These are phyloP conservation scores for Pseudolaguvia tuberculata DNA, from an alignment of 2,113 vertebrate species.

Conservation along the genomic window DNA sequence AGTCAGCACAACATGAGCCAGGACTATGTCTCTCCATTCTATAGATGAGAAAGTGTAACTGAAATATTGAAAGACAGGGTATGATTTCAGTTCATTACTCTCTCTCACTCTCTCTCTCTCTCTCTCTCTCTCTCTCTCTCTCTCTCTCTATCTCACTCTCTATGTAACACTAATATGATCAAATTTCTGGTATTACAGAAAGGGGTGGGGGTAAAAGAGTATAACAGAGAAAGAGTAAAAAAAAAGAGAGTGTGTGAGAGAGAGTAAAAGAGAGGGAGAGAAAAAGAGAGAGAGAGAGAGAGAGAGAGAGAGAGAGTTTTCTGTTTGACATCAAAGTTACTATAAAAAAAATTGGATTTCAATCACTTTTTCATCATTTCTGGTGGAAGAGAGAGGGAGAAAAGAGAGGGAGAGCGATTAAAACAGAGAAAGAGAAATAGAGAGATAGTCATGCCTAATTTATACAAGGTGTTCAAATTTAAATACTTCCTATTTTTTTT, in stretches of 20 bases:
- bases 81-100: no score
- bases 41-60: background rate
- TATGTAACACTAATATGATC: no score
- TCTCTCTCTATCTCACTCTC: no score
- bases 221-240: no score
- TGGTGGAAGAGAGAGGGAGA: background rate
- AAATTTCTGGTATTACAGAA: no score
- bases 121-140: no score
- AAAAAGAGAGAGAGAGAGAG: background rate
- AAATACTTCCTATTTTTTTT: background rate
- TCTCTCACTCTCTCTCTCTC: no score
- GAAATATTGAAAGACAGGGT: no score
- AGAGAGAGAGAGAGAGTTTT: background rate
- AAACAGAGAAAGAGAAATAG: no score
- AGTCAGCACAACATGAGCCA: conserved; percentile 20
- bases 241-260: background rate
- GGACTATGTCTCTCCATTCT: background rate
- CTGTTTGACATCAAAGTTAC: background rate
- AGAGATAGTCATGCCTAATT: background rate
- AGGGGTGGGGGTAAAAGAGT: no score
- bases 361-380: background rate
- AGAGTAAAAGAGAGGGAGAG: background rate
- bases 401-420: no score
- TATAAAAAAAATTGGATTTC: background rate
- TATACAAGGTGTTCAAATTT: background rate